Conservation (phyloP, 2,797 vertebrate genomes). For the Cynopterus sphinx region DNA sequence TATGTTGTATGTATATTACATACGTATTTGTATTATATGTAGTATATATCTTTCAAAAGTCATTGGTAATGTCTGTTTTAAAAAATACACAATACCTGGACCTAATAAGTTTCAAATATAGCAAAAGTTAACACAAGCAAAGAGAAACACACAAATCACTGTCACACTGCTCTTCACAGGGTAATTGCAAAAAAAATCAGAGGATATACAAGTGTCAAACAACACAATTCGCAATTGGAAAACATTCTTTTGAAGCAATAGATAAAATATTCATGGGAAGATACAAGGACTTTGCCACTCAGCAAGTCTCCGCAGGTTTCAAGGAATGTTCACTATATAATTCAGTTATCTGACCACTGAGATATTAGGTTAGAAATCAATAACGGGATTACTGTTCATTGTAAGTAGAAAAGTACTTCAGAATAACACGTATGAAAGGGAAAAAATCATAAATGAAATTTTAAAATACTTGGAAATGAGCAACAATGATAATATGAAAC, state of each 20-base stretch:
- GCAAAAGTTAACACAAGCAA: background rate
- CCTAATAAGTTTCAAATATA: background rate
- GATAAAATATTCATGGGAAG: background rate
- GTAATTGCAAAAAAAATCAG: background rate
- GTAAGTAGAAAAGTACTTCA: background rate
- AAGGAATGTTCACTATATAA: background rate
- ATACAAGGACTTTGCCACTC: background rate
- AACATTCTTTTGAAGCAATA: background rate
- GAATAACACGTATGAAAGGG: background rate
- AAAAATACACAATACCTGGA: background rate
- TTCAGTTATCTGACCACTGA: background rate
- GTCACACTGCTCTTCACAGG: background rate
- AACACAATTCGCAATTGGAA: background rate
- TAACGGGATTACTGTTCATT: background rate
- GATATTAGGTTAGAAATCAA: background rate
- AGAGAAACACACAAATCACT: background rate
- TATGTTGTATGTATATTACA: background rate
- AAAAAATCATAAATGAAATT: background rate
- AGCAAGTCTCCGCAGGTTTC: background rate
- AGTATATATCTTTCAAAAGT: background rate
- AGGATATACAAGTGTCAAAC: background rate
- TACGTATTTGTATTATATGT: background rate
- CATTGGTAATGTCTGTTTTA: background rate
- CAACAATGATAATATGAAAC: background rate
- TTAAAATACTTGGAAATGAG: background rate